Percentiles rank a stretch among this genome's conserved stretches.
Evolutionary conservation across 2,113 vertebrate genomes (phyloP).

Genomic region (Alouatta palliata): DNA sequence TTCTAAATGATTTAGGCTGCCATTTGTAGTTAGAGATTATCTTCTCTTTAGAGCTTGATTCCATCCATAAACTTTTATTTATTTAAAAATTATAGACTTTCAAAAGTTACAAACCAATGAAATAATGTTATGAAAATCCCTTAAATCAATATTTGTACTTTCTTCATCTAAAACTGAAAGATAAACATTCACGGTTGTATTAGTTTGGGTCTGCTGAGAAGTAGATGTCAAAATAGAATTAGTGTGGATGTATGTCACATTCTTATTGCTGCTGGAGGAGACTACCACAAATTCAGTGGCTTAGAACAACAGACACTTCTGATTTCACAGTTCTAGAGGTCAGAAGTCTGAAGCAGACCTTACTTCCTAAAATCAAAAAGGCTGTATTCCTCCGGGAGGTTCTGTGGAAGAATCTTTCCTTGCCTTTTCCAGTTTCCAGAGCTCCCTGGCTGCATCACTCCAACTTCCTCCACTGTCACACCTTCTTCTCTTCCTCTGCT

Average conservation of each 20-base stretch:
- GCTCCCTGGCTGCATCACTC: rapidly evolving
- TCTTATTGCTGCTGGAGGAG: neutral
- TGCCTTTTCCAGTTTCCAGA: neutral
- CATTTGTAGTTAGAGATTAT: neutral
- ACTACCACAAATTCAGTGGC: neutral
- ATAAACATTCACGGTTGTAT: neutral
- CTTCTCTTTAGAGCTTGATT: neutral
- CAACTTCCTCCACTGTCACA: rapidly evolving
- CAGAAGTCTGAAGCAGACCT: neutral
- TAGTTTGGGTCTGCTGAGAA: neutral
- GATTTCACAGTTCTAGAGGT: neutral
- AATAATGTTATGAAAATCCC: neutral
- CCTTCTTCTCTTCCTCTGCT: neutral
- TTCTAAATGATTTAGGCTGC: constrained; percentile 16
- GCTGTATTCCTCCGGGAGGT: neutral
- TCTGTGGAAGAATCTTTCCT: neutral
- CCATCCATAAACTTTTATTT: constrained; percentile 1
- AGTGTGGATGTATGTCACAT: neutral
- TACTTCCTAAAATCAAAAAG: neutral
- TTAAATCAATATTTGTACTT: neutral
- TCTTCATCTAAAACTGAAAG: neutral
- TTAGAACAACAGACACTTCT: neutral
- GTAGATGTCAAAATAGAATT: neutral
- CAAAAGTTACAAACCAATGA: constrained; percentile 9
- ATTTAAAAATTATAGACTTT: constrained; percentile 53